Conservation (phyloP, 2,113 vertebrate species). For the human region GRCh38 chr1:96318001-96318500, state of each 20-base stretch:
- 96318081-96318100: not conserved
- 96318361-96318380: not conserved
- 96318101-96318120: not conserved
- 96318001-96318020: not conserved
- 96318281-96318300: not conserved
- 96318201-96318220: not conserved
- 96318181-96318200: not conserved
- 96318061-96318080: not conserved
- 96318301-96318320: not conserved
- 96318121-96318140: not conserved
- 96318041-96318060: not conserved
- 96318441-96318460: not conserved
- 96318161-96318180: not conserved
- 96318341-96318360: not conserved
- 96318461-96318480: not conserved
- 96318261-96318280: not conserved
- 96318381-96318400: not conserved
- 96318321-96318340: not conserved
- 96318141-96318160: not conserved
- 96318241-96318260: not conserved
- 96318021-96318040: not conserved
- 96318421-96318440: not conserved
- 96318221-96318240: not conserved
- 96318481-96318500: not conserved
- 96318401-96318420: not conserved